Evolutionary conservation across 1,140 invertebrate genomes (phyloP).

Genomic region (Drosophila bocqueti): DNA sequence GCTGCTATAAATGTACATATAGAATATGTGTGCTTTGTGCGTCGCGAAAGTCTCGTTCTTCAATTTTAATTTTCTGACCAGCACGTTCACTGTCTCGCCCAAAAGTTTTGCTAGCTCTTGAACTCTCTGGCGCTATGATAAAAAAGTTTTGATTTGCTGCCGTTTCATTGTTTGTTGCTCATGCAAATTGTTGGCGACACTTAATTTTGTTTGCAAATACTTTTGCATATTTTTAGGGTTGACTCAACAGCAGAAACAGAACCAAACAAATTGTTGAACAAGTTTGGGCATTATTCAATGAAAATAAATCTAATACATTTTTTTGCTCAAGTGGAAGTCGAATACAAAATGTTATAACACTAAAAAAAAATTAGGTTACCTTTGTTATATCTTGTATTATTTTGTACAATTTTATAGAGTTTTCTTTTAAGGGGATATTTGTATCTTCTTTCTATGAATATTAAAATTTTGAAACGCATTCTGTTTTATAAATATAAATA

Average conservation of each 20-base stretch:
- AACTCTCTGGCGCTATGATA: conserved; percentile 21
- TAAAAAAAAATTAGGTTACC: neutral
- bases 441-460: no score
- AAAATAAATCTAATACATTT: conserved; percentile 28
- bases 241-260: conserved; percentile 39
- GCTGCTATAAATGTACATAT: neutral
- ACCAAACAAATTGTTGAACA: conserved; percentile 44
- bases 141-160: conserved; percentile 46
- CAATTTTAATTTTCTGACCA: conserved; percentile 19
- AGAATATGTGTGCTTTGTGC: neutral
- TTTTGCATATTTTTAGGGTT: conserved; percentile 70
- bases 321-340: neutral
- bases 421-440: neutral
- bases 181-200: conserved; percentile 73
- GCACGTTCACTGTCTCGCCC: conserved; percentile 8
- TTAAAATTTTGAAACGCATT: no score
- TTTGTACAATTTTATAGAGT: no score
- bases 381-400: neutral
- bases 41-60: conserved; percentile 3
- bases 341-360: conserved; percentile 4
- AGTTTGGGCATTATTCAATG: conserved; percentile 32
- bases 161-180: conserved; percentile 43
- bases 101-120: conserved; percentile 34
- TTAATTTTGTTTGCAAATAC: conserved; percentile 76
- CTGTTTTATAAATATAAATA: no score